phyloP scores from a whole-genome alignment of 2,888 invertebrate species.

The Anagyrus pseudococci region DNA sequence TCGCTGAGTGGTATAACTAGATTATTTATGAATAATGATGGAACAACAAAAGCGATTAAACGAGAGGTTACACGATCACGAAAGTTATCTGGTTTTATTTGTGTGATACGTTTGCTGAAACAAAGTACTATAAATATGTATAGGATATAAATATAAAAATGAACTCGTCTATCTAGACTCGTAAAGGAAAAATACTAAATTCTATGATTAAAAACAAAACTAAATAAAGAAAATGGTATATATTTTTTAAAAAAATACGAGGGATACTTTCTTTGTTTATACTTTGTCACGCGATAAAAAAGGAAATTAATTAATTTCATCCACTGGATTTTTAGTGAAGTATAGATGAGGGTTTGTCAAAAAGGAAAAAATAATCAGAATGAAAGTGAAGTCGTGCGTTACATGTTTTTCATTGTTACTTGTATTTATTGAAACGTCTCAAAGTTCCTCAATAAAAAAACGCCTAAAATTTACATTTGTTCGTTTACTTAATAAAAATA shows the following conservation, averaged over 20 bases:
- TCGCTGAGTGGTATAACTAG: neutral
- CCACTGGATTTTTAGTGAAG: constrained; percentile 8
- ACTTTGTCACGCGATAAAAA: constrained; percentile 23
- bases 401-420: constrained; percentile 36
- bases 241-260: constrained; percentile 57
- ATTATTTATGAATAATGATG: constrained; percentile 15
- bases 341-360: constrained; percentile 13
- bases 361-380: constrained; percentile 15
- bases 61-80: constrained; percentile 5
- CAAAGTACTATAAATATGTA: constrained; percentile 32
- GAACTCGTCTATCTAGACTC: constrained; percentile 19
- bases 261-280: constrained; percentile 35
- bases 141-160: constrained; percentile 21
- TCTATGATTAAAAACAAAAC: constrained; percentile 25
- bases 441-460: constrained; percentile 37
- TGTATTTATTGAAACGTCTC: constrained; percentile 37
- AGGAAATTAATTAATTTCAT: constrained; percentile 25
- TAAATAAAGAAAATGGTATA: constrained; percentile 51
- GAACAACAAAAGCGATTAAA: constrained; percentile 10
- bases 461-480: constrained; percentile 35
- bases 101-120: constrained; percentile 26
- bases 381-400: constrained; percentile 28
- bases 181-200: constrained; percentile 21
- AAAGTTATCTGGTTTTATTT: constrained; percentile 10
- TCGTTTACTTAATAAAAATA: constrained; percentile 31